Conservation (phyloP, 2,888 invertebrate species). For the Trachelus stipa region DNA sequence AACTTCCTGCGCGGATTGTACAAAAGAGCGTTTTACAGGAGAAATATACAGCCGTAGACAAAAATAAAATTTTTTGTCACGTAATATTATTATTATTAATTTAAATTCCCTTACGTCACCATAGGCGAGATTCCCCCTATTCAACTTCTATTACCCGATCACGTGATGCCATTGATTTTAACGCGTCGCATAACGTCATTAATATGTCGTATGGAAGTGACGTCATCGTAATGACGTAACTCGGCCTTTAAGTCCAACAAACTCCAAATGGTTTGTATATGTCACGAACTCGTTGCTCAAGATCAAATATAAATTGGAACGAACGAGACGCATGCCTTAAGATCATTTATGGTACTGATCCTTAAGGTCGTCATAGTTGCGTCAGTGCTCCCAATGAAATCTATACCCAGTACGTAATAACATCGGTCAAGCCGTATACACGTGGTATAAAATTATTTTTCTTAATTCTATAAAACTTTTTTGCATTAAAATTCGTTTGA, state of each 20-base stretch:
- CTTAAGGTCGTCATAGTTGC: not conserved
- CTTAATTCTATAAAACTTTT: too few relatives aligned
- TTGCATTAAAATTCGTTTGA: too few relatives aligned
- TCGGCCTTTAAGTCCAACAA: not conserved
- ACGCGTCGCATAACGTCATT: too few relatives aligned
- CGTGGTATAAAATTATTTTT: not conserved
- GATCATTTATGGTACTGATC: not conserved
- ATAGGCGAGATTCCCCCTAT: not conserved
- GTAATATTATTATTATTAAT: not conserved
- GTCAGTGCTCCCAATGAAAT: not conserved
- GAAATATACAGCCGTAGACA: not conserved
- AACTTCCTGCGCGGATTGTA: not conserved
- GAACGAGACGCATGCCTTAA: not conserved
- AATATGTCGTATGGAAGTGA: too few relatives aligned
- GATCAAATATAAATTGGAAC: not conserved
- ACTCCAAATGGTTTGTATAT: not conserved
- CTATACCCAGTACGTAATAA: not conserved
- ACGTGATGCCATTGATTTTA: too few relatives aligned
- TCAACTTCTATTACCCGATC: not conserved
- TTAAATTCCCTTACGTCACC: not conserved
- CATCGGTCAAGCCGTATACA: not conserved
- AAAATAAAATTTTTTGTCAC: not conserved
- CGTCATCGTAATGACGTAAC: not conserved
- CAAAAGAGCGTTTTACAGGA: not conserved
- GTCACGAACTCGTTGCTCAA: not conserved